A percentile compares a stretch with the other conserved stretches of the same genome.
phyloP scores from a whole-genome alignment of 2,888 invertebrate genomes.

The Dusona sp. region DNA sequence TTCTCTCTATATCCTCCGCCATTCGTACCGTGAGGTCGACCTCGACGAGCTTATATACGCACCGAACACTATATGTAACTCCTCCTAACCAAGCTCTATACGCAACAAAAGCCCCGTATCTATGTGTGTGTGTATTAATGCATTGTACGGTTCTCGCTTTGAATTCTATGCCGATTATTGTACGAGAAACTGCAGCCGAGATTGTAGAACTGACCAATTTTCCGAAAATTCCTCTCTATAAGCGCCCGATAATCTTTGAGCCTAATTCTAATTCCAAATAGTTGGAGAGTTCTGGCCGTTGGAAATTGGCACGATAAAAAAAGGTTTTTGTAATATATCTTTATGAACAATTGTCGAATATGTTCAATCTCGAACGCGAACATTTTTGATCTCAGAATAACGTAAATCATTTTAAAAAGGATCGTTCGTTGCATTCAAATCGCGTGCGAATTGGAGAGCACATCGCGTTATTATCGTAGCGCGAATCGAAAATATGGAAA shows the following conservation, averaged over 20 bases:
- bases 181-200: slow-evolving; percentile 23
- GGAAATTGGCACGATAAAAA: neutral
- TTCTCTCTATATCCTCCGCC: slow-evolving; percentile 15
- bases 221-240: neutral
- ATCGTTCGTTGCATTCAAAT: neutral
- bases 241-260: neutral
- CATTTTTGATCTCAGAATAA: neutral
- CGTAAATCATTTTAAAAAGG: neutral
- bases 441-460: neutral
- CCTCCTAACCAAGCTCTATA: no score
- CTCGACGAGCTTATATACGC: slow-evolving; percentile 31
- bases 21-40: slow-evolving; percentile 8
- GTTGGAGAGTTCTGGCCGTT: neutral
- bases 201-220: slow-evolving; percentile 7
- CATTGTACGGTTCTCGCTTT: slow-evolving; percentile 19
- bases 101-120: no score
- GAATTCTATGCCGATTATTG: slow-evolving; percentile 23
- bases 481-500: neutral
- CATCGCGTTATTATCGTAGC: neutral
- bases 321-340: neutral
- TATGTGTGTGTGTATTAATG: neutral
- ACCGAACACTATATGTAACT: slow-evolving; percentile 17
- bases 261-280: neutral
- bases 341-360: neutral
- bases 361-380: neutral